Evolutionary conservation across 2,888 invertebrate genomes (phyloP), one percentile per base, ranked within the genome.

Genomic region (Temnothorax rugatulus): DNA sequence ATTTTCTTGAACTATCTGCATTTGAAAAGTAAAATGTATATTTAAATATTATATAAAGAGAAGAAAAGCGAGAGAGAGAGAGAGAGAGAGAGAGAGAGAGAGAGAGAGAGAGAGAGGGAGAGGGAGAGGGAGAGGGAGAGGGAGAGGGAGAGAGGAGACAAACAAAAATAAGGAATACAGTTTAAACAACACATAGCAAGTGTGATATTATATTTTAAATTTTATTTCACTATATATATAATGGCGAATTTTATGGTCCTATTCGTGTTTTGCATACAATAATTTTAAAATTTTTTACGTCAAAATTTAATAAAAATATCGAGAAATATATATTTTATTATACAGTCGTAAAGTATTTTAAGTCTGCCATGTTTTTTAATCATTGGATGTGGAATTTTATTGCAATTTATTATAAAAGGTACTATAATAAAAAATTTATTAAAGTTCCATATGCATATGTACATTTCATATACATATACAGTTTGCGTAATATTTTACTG

Each of bases 1-100:
- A 77, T n/a, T 57, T 68, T 44, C 41, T 76, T 41, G 8, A 18
- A 29, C 77, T 71, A 25, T 18, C 15, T 76, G 75, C 84, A 59
- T 64, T 66, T 38, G 15, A 34, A 47, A 34, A 47, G 4, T 34
- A 1, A 4, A 15, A 61, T 34, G n/a, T 75, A 34, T 47, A 38
- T 50, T 75, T 38, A 25, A 21, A 18, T 0, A 18, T 18, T 57
- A 8, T 15, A 38, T 3, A 25, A 29, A 29, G 4, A 29, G 4
- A 29, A 4, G 29, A 29, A 29, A 29, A 29, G 4, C 29, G n/a
- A 47, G 9, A 13, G 3, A 61, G 8, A 61, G 18, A 25, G 13
- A 5, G 18, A 29, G n/a, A 21, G 11, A 34, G 4, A 5, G 18
- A 29, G n/a, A 21, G 11, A 34, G 4, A 5, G 18, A 29, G n/a